Evolutionary conservation across 2,113 vertebrate species (phyloP).

Genomic region (Propithecus coquereli): DNA sequence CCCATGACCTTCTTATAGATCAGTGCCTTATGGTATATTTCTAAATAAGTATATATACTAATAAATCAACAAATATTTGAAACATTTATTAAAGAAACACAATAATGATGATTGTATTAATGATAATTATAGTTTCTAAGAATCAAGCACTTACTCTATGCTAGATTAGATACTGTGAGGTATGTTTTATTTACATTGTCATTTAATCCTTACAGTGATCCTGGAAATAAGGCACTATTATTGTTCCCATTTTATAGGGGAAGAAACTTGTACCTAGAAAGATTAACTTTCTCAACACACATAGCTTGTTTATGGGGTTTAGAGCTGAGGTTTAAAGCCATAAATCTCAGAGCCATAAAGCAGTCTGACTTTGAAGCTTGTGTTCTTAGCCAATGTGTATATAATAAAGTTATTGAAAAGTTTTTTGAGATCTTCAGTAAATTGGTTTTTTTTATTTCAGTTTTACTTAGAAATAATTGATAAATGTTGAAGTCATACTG

Average conservation of each 20-base stretch:
- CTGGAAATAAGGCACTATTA: not conserved
- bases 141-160: not conserved
- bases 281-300: not conserved
- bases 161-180: not conserved
- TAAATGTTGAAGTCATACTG: not conserved
- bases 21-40: not conserved
- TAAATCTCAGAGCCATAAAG: not conserved
- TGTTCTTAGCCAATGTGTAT: not conserved
- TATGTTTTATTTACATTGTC: not conserved
- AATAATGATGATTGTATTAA: not conserved
- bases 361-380: not conserved
- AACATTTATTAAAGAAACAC: not conserved
- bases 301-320: not conserved
- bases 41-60: not conserved
- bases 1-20: not conserved
- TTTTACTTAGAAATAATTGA: not conserved
- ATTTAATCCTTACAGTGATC: not conserved
- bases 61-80: not conserved
- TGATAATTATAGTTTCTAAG: not conserved
- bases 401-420: not conserved
- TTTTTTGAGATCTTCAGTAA: not conserved
- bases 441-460: constrained; percentile 13
- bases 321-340: not conserved
- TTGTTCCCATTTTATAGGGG: not conserved
- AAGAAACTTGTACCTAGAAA: not conserved